A percentile compares a stretch with the other conserved stretches of the same genome.
Conservation (phyloP, 2,888 invertebrate genomes). For the Sycophila texana region DNA sequence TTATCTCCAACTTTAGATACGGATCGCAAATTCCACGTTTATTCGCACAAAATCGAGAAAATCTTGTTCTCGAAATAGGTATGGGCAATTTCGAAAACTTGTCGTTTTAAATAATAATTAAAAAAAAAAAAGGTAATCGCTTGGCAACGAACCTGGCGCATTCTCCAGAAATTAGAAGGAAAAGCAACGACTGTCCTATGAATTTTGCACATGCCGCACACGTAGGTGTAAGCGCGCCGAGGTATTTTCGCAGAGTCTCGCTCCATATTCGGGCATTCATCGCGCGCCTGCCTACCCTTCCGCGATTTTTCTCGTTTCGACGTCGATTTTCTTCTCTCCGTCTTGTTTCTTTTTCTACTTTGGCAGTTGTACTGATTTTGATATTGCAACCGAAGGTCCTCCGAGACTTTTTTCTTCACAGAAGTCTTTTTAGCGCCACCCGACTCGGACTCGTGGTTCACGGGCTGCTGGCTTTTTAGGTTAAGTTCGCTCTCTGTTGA, state of each 20-base stretch:
- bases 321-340: not conserved
- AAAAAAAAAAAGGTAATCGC: not conserved
- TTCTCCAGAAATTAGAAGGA: too few species aligned
- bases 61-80: too few species aligned
- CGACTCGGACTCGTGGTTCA: conserved; percentile 3
- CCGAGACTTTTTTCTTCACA: conserved; percentile 10
- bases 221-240: not conserved
- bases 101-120: too few species aligned
- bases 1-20: too few species aligned
- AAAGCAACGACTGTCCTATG: too few species aligned
- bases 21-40: too few species aligned
- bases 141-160: too few species aligned
- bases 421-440: not conserved
- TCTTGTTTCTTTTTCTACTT: not conserved
- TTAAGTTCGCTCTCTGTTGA: conserved; percentile 39
- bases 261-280: conserved; percentile 53
- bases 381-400: not conserved
- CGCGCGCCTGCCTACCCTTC: conserved; percentile 11
- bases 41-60: too few species aligned
- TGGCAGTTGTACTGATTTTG: not conserved
- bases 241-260: conserved; percentile 39
- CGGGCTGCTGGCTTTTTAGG: conserved; percentile 42
- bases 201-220: not conserved
- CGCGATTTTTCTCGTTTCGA: not conserved
- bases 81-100: too few species aligned